A percentile compares a stretch with the other conserved stretches of the same genome.
phyloP scores from a whole-genome alignment of 2,113 vertebrate species.

The Puffinus mauretanicus region DNA sequence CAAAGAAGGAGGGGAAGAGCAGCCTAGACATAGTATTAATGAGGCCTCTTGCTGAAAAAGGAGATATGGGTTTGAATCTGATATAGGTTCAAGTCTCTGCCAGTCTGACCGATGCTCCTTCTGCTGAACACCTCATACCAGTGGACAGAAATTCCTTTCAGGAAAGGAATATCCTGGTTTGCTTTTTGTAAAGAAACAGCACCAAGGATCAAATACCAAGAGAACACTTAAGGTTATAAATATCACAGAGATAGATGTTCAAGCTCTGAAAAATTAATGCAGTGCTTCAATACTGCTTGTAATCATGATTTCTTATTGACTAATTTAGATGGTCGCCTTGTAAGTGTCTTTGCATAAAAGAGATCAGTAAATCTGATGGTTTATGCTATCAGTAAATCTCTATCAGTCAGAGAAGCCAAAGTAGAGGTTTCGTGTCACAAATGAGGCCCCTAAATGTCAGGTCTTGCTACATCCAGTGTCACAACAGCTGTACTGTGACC shows the following conservation, averaged over 20 bases:
- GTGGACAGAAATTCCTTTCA: not conserved
- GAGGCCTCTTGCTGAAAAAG: not conserved
- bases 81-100: not conserved
- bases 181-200: not conserved
- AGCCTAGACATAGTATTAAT: not conserved
- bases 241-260: not conserved
- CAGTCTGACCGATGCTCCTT: not conserved
- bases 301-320: not conserved
- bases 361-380: not conserved
- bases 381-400: not conserved
- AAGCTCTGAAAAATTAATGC: slow-evolving; percentile 34
- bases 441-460: not conserved
- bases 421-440: not conserved
- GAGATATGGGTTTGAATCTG: not conserved
- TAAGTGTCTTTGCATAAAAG: not conserved
- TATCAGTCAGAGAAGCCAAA: not conserved
- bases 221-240: slow-evolving; percentile 24
- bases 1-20: not conserved
- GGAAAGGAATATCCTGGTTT: not conserved
- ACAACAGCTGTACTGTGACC: not conserved
- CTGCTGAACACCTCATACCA: not conserved
- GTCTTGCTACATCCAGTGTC: not conserved
- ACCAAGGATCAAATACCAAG: not conserved
- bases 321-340: not conserved
- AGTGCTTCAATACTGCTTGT: not conserved